These are phyloP conservation scores for Stictocephala bisonia DNA, from an alignment of 2,888 invertebrate genomes.

Conservation along the genomic window DNA sequence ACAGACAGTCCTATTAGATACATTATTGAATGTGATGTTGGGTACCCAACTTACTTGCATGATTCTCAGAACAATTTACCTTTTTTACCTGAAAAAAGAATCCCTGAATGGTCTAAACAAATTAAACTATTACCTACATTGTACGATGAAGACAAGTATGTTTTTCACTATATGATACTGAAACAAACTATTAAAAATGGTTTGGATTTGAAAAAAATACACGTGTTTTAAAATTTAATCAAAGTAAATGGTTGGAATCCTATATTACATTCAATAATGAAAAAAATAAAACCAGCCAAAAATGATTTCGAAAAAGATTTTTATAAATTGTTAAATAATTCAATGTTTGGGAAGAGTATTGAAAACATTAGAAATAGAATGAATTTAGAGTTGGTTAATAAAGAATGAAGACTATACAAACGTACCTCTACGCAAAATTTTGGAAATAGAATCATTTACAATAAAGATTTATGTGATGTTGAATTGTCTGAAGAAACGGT, in stretches of 20 bases:
- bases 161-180: slow-evolving; percentile 60
- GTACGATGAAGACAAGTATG: slow-evolving; percentile 57
- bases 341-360: slow-evolving; percentile 54
- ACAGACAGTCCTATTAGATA: slow-evolving; percentile 53
- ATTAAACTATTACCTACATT: slow-evolving; percentile 57
- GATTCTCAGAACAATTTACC: slow-evolving; percentile 41
- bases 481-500: slow-evolving; percentile 46
- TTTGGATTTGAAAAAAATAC: slow-evolving; percentile 59
- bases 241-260: slow-evolving; percentile 59
- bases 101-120: slow-evolving; percentile 7
- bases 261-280: slow-evolving; percentile 56
- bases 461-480: slow-evolving; percentile 52
- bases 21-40: slow-evolving; percentile 60
- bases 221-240: slow-evolving; percentile 59
- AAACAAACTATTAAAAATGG: slow-evolving; percentile 60
- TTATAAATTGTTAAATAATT: slow-evolving; percentile 54
- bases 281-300: slow-evolving; percentile 29
- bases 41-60: slow-evolving; percentile 41
- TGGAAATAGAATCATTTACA: slow-evolving; percentile 42
- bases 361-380: slow-evolving; percentile 41
- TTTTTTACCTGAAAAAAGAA: slow-evolving; percentile 26
- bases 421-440: neutral
- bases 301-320: slow-evolving; percentile 52
- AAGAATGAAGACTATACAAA: slow-evolving; percentile 36
- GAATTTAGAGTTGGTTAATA: slow-evolving; percentile 49